Conservation (phyloP, 2,888 invertebrate species). For the Magallana nippona region DNA sequence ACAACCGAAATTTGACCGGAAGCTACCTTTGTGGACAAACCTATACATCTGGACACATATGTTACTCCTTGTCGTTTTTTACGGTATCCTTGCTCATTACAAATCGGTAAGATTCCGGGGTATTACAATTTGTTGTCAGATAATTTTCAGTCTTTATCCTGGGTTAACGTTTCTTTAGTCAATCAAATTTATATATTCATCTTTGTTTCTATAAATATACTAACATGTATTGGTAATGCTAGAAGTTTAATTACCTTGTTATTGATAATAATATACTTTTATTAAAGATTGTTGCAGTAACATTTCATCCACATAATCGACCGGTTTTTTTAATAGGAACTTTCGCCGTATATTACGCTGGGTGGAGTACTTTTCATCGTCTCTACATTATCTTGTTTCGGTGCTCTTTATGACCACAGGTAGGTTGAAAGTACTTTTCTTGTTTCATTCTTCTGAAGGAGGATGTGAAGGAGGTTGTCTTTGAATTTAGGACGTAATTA, state of each 20-base stretch:
- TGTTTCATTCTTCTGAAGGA: neutral
- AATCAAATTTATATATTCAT: no score
- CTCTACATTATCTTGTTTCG: conserved; percentile 66
- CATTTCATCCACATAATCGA: neutral
- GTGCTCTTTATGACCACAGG: conserved; percentile 70
- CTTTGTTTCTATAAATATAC: no score
- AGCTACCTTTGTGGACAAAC: conserved; percentile 63
- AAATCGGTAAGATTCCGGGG: conserved; percentile 59
- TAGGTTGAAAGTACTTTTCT: conserved; percentile 48
- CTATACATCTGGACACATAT: conserved; percentile 68
- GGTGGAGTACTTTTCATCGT: conserved; percentile 59
- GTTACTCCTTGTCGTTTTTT: conserved; percentile 56
- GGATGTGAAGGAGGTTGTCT: neutral
- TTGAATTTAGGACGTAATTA: neutral
- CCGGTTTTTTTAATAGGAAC: conserved; percentile 9
- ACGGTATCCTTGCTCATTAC: conserved; percentile 71
- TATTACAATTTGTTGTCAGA: neutral
- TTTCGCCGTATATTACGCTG: conserved; percentile 57
- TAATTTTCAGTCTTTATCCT: neutral
- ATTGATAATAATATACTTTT: no score
- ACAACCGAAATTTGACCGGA: conserved; percentile 68
- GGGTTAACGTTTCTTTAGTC: no score
- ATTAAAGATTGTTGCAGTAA: neutral
- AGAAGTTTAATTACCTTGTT: no score
- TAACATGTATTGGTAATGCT: no score